phyloP scores from a whole-genome alignment of 2,113 vertebrate species.

The Tragelaphus scriptus region DNA sequence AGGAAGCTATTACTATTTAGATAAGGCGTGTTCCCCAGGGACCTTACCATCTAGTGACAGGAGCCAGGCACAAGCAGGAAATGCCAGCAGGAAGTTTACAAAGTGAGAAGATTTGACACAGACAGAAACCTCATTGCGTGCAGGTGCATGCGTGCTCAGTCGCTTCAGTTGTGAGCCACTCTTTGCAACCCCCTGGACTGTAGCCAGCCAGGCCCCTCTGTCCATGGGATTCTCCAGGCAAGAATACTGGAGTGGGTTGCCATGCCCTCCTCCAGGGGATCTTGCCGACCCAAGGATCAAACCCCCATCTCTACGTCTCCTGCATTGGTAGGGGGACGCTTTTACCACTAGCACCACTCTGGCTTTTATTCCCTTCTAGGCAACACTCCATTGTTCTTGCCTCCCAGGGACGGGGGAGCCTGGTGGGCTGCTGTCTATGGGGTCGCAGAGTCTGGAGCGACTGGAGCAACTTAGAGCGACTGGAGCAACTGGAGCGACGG shows the following conservation, averaged over 20 bases:
- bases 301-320: neutral
- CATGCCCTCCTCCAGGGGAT: neutral
- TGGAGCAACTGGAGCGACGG: too few species aligned
- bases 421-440: too few species aligned
- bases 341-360: rapidly evolving
- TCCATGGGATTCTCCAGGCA: neutral
- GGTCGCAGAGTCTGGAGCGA: too few species aligned
- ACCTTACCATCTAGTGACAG: neutral
- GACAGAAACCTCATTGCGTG: neutral
- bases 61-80: neutral
- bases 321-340: neutral
- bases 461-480: too few species aligned
- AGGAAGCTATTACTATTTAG: neutral
- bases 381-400: neutral
- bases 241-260: neutral
- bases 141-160: neutral
- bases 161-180: neutral
- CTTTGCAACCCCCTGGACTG: neutral
- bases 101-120: neutral
- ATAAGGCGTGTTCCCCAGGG: neutral
- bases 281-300: neutral
- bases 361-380: neutral
- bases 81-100: slow-evolving; percentile 14
- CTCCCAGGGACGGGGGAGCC: too few species aligned
- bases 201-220: neutral